Base-by-base conservation (phyloP, 2,888 invertebrate species). In the Belgica antarctica region DNA sequence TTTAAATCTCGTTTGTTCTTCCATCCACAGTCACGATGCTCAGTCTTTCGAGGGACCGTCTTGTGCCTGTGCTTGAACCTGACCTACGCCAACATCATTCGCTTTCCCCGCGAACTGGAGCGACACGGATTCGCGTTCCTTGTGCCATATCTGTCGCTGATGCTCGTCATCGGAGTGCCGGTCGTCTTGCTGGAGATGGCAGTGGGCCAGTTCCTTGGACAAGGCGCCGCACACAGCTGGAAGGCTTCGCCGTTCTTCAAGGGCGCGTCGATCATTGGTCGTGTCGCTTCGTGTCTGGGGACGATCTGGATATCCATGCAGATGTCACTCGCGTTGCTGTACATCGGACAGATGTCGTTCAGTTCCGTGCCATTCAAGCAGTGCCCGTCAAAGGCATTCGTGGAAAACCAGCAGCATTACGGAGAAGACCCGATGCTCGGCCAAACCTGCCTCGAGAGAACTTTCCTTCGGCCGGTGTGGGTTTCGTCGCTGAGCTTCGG, bases 151-250 rank as follows among this genome's bases (percentile, higher is more conserved):
- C 73, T 79, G 70, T 74, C 77, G 71, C 73, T 80, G 73, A 75
- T 80, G 71, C 76, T 80, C 76, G 77, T 80, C 77, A 79, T 80
- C 78, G 80, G 80, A 61, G 75, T 80, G 72, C 80, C 80, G 73
- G 77, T 79, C 73, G 77, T 79, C 63, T 74, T 80, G 73, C 75
- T 80, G 73, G 80, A 80, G 75, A 77, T 80, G 73, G 77, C 80
- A 28, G 75, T 80, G 71, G 80, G 80, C 5, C 80, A 80, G 73
- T 80, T 80, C 75, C 74, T 80, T 72, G 80, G 80, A 34, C 80
- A 80, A 74, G 80, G 80, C 70, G 78, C 80, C 72, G 80, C 80
- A 62, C 78, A 80, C 72, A 78, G 79, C 27, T 80, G 80, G 80
- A 75, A 79, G 59, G 77, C 80, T 65, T 79, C 80, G 70, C 80